These are phyloP conservation scores for Radopholus similis DNA, from an alignment of 1,140 invertebrate species.

Conservation along the genomic window DNA sequence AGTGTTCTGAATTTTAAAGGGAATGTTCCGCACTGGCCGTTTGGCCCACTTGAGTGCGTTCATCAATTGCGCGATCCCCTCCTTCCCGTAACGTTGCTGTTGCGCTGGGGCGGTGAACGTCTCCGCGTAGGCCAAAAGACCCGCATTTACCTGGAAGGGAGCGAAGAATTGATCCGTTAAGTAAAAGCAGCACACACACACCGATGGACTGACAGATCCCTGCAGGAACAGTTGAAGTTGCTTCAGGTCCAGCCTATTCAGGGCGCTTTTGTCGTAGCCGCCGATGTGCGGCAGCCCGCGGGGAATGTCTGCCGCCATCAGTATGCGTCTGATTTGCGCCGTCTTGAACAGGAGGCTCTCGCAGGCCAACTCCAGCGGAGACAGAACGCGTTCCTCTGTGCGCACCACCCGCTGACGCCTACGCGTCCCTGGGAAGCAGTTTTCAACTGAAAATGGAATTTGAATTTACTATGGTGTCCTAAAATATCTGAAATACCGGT, in stretches of 20 bases:
- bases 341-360: slow-evolving; percentile 40
- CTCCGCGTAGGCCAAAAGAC: slow-evolving; percentile 45
- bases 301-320: slow-evolving; percentile 38
- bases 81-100: slow-evolving; percentile 33
- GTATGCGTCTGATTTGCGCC: slow-evolving; percentile 39
- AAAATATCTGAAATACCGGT: slow-evolving; percentile 23
- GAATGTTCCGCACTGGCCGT: background rate
- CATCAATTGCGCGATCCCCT: slow-evolving; percentile 31
- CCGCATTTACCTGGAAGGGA: slow-evolving; percentile 35
- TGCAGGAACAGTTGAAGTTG: slow-evolving; percentile 44
- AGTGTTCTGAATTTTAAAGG: slow-evolving; percentile 28
- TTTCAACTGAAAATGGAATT: slow-evolving; percentile 35
- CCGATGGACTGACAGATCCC: slow-evolving; percentile 46
- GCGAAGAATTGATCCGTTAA: background rate
- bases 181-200: slow-evolving; percentile 2
- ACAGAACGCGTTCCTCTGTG: slow-evolving; percentile 27
- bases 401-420: slow-evolving; percentile 33
- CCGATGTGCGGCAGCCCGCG: slow-evolving; percentile 5
- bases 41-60: slow-evolving; percentile 38
- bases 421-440: slow-evolving; percentile 37
- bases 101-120: slow-evolving; percentile 40
- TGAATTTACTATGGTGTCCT: background rate
- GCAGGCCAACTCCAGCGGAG: slow-evolving; percentile 42
- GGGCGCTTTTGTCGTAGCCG: slow-evolving; percentile 16
- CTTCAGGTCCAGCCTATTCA: slow-evolving; percentile 38